Evolutionary conservation across 2,888 invertebrate species (phyloP).

Genomic region (Buathra laborator): DNA sequence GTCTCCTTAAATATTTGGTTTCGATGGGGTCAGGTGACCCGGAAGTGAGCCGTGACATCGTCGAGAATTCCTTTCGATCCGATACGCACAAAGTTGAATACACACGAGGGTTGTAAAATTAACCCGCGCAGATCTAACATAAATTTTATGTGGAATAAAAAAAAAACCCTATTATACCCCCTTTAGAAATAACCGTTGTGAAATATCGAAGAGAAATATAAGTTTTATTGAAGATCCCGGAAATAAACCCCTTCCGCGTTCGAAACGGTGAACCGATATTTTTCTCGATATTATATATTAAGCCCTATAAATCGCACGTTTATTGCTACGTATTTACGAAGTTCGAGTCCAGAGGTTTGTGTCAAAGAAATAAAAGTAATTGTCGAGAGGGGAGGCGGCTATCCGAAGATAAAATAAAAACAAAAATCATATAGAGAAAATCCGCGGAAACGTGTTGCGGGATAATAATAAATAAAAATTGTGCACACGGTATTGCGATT

Average conservation of each 20-base stretch:
- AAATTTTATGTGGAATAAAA: not conserved
- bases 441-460: not conserved
- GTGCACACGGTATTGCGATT: not conserved
- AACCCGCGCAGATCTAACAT: not conserved
- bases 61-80: slow-evolving; percentile 8
- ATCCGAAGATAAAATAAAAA: not conserved
- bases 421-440: slow-evolving; percentile 5
- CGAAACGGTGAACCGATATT: not conserved
- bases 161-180: not conserved
- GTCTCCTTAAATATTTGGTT: slow-evolving; percentile 67
- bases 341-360: slow-evolving; percentile 2
- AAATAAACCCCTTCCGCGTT: not conserved
- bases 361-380: slow-evolving; percentile 13
- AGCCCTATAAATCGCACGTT: slow-evolving; percentile 37
- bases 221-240: slow-evolving; percentile 25
- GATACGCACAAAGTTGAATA: not conserved
- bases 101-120: not conserved
- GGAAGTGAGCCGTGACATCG: slow-evolving; percentile 53
- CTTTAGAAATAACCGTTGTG: not conserved
- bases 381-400: not conserved
- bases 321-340: slow-evolving; percentile 41
- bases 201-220: not conserved
- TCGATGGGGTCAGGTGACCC: slow-evolving; percentile 56
- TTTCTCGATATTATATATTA: slow-evolving; percentile 43
- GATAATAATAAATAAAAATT: slow-evolving; percentile 43